Evolutionary conservation across 2,888 invertebrate genomes (phyloP).

Genomic region (Lithophane semibrunnea): DNA sequence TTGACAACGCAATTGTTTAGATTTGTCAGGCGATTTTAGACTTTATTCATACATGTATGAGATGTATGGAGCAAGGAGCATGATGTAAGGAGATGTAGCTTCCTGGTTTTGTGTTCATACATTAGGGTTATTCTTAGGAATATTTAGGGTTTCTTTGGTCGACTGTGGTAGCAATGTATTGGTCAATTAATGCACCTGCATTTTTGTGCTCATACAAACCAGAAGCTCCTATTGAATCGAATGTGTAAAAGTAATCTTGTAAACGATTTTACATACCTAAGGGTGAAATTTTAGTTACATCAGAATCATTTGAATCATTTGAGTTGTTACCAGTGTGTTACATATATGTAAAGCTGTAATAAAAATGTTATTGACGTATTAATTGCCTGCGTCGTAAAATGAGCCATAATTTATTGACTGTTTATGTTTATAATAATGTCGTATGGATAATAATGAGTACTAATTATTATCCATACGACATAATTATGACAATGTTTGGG

Average conservation of each 20-base stretch:
- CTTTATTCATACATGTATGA: constrained; percentile 1
- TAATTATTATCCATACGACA: constrained; percentile 32
- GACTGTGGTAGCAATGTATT: constrained; percentile 6
- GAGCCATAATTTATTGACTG: constrained; percentile 16
- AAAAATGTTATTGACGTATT: constrained; percentile 35
- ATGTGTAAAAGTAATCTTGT: not conserved
- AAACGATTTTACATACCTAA: not conserved
- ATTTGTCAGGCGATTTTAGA: constrained; percentile 20
- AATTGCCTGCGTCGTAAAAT: constrained; percentile 34
- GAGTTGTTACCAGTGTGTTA: constrained; percentile 3
- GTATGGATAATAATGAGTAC: not conserved
- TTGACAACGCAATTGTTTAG: constrained; percentile 50
- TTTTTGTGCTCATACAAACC: constrained; percentile 26
- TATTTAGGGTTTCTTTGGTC: constrained; percentile 27
- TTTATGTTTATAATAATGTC: constrained; percentile 25
- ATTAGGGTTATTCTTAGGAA: constrained; percentile 36
- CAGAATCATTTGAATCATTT: not conserved
- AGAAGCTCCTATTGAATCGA: not conserved
- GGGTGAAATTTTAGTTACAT: not conserved
- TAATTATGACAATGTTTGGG: constrained; percentile 17
- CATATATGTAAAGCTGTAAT: constrained; percentile 8
- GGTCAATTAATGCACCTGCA: constrained; percentile 32
- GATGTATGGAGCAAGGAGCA: no score
- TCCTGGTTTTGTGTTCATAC: constrained; percentile 15
- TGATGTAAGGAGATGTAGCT: constrained; percentile 2